phyloP scores from a whole-genome alignment of 2,797 vertebrate species.

The Sebastes hubbsi region DNA sequence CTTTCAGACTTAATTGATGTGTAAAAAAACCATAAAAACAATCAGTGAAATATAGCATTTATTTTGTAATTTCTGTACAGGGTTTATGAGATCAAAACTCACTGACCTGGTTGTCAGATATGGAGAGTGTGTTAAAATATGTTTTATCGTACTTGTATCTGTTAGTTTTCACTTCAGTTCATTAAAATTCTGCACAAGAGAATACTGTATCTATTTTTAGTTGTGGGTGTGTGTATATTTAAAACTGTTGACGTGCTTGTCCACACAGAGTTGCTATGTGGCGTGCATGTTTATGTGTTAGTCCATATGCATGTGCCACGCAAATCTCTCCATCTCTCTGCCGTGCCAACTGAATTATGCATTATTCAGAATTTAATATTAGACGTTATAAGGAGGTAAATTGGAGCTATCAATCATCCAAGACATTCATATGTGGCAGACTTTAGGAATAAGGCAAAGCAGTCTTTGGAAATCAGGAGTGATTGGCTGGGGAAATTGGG shows the following conservation, averaged over 20 bases:
- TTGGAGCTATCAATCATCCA: slow-evolving; percentile 81
- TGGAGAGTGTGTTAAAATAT: not conserved
- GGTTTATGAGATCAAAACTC: not conserved
- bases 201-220: slow-evolving; percentile 12
- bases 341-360: slow-evolving; percentile 69
- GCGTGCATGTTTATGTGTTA: slow-evolving; percentile 10
- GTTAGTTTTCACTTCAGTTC: not conserved
- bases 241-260: not conserved
- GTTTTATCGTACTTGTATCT: not conserved
- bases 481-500: slow-evolving; percentile 74
- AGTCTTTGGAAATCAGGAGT: slow-evolving; percentile 58
- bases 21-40: not conserved
- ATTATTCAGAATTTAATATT: slow-evolving; percentile 82
- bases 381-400: slow-evolving; percentile 76
- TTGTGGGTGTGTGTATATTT: slow-evolving; percentile 13
- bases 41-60: not conserved
- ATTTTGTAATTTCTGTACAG: not conserved
- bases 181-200: not conserved
- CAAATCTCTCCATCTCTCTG: slow-evolving; percentile 27
- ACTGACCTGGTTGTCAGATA: not conserved
- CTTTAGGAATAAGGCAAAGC: slow-evolving; percentile 61
- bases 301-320: slow-evolving; percentile 9
- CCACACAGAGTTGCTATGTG: not conserved
- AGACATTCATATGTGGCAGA: slow-evolving; percentile 68
- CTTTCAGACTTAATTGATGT: not conserved